Base-by-base conservation (phyloP, 2,113 vertebrate genomes). In the Spermophilus dauricus region DNA sequence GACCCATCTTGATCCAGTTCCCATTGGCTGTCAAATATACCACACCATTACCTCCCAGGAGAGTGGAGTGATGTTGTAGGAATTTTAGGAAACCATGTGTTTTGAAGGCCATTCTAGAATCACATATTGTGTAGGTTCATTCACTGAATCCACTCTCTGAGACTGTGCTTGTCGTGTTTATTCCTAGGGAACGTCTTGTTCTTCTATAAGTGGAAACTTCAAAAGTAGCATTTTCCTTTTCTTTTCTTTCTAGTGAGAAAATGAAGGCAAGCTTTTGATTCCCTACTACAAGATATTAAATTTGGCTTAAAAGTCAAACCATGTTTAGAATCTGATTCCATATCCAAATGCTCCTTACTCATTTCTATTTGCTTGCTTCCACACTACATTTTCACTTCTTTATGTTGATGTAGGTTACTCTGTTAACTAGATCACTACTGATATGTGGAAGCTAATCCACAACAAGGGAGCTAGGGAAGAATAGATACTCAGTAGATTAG, bases 301-400 rank as follows among this genome's bases (percentile, higher is more conserved):
- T 61, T 81, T 56, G 30, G 89, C 63, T 53, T 32, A 90, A 93
- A 95, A 95, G 34, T 37, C n/a, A 89, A 75, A 58, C 72, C 77
- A 56, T 77, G 42, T 72, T 93, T 93, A 95, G 93, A 93, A 85
- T 91, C 86, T n/a, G 39, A 87, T 90, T 89, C 86, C 2, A 0
- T 22, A 69, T 97, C 63, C 24, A 53, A 61, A 56, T 75, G 72
- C 80, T 81, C 78, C n/a, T 63, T 65, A 39, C 24, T 1, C 72
- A 48, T 85, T 82, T 83, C 32, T 22, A 6, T 94, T 75, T 77
- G 12, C 58, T 77, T 72, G 72, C 42, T n/a, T 94, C 16, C 58
- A 65, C 4, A 28, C 39, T 9, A 2, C 30, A 3, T 34, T 58
- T 58, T 81, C 9, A 22, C 28, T 48, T 78, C 24, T 91, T 39